Base-by-base conservation (phyloP, 2,888 invertebrate genomes). In the Noctua janthe region DNA sequence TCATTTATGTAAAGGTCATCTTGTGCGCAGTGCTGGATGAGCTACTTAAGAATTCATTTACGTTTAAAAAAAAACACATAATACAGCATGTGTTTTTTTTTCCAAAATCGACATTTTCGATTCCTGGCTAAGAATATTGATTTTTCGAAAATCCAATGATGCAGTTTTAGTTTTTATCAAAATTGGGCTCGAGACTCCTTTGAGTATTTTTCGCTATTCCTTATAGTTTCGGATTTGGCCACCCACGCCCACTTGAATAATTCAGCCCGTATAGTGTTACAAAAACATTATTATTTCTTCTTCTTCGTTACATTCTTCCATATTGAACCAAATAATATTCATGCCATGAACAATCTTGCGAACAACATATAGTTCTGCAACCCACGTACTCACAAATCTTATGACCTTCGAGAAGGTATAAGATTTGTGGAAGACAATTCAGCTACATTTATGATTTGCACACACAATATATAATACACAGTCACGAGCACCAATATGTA, bases 1-100 rank as follows among this genome's bases (percentile, higher is more conserved):
- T 79, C 20, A 70, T 76, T 64, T 80, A 78, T 74, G 23, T 73
- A 74, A 74, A 59, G 13, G 17, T 73, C 66, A 67, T 80, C n/a
- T 70, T 62, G n/a, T 64, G 54, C 47, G 64, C 39, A 56, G 15
- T 51, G 11, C 69, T 82, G 54, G 82, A 81, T 72, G 69, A 73
- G 72, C 23, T 56, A 43, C 20, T n/a, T 54, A 20, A 54, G 15
- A 47, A 35, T 71, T 54, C n/a, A n/a, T n/a, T n/a, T n/a, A n/a
- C n/a, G n/a, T n/a, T n/a, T n/a, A n/a, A n/a, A n/a, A n/a, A n/a
- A n/a, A n/a, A n/a, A n/a, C n/a, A n/a, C n/a, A n/a, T n/a, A n/a
- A n/a, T n/a, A n/a, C n/a, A n/a, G n/a, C n/a, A n/a, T n/a, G n/a
- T 54, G 17, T 54, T 54, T 17, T 17, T 6, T 54, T 54, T 20